Base-by-base conservation (phyloP, 1,140 invertebrate species). In the Brachionus calyciflorus region DNA sequence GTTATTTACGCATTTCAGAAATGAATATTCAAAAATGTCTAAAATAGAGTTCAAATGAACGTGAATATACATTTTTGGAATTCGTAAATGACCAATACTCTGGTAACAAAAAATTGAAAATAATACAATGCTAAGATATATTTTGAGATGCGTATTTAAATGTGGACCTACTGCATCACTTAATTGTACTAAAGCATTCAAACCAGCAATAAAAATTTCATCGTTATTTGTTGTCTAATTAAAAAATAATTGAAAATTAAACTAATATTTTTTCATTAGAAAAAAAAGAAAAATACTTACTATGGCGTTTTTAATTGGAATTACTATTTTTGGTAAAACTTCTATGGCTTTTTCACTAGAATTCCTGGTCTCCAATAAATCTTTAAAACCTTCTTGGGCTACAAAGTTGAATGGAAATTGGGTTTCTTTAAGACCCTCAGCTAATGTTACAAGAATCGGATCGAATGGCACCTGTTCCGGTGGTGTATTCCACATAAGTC, bases 341-440 rank as follows among this genome's bases (percentile, higher is more conserved):
- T 82, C 82, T 30, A 80, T 46, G 14, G 80, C 80, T 78, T 81
- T 83, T 26, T 80, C 77, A 5, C 76, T 77, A 33, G 83, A 80
- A 69, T 79, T 79, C 21, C 78, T 65, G 17, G 80, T 79, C 41
- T 80, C 80, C 10, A 85, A 78, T 41, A 85, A 75, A 46, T 84
- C 83, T 76, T 81, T 82, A 77, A 85, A 85, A 3, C 84, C 84
- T 51, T 77, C 79, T 65, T 80, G 78, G 10, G 83, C 81, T 1
- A 85, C 82, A 81, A 84, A 84, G 21, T 80, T 81, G 77, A 84
- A 84, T 21, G 84, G 84, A 79, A 84, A 83, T 4, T 84, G 82
- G 24, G 81, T 83, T 78, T 85, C 84, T 24, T 80, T 78, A 30
- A 85, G 76, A 68, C 84, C 84, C 83, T 85, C 83, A 60, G 84